Conservation (phyloP, 2,888 invertebrate genomes). For the Mythimna vitellina region DNA sequence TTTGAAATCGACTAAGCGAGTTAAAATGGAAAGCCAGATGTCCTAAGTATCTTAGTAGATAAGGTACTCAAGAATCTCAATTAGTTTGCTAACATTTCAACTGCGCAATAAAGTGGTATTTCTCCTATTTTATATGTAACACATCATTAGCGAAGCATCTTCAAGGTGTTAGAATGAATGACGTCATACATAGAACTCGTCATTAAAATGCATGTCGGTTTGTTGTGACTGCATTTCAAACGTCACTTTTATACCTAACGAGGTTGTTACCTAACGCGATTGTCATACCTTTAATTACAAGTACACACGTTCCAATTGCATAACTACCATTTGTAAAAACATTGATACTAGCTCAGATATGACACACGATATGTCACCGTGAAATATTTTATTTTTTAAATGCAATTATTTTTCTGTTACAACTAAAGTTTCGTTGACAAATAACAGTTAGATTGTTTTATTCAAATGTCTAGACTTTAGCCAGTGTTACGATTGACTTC, state of each 20-base stretch:
- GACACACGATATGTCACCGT: conserved; percentile 25
- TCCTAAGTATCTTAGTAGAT: too few species aligned
- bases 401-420: conserved; percentile 21
- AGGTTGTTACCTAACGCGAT: conserved; percentile 33
- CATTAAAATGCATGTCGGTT: conserved; percentile 33
- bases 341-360: conserved; percentile 38
- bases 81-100: not conserved
- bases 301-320: conserved; percentile 26
- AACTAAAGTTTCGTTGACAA: conserved; percentile 1
- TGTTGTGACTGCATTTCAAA: conserved; percentile 33
- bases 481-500: conserved; percentile 14
- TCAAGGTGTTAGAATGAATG: not conserved
- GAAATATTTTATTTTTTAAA: conserved; percentile 15
- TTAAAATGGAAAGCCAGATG: too few species aligned
- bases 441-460: conserved; percentile 21
- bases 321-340: conserved; percentile 38
- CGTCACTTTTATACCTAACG: conserved; percentile 33
- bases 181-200: not conserved
- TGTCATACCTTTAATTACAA: conserved; percentile 24
- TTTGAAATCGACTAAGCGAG: too few species aligned
- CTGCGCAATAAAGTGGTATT: not conserved
- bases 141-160: conserved; percentile 1
- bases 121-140: not conserved
- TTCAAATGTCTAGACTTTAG: conserved; percentile 32
- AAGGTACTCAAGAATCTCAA: not conserved